Conservation (phyloP, 2,797 vertebrate genomes). For the Sardinella longiceps region DNA sequence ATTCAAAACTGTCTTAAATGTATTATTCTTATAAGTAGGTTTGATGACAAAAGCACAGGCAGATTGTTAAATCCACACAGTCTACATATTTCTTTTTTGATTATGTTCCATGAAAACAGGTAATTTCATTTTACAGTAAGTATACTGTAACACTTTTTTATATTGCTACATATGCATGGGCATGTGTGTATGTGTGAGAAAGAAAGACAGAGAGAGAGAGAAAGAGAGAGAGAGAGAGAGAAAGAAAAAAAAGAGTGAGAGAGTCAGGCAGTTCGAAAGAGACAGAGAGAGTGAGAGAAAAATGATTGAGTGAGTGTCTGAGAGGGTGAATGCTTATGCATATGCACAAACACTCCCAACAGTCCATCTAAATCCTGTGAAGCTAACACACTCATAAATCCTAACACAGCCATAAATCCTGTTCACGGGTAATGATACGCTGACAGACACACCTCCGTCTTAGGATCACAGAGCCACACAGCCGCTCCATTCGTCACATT, state of each 20-base stretch:
- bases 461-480: background rate
- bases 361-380: background rate
- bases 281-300: background rate
- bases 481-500: conserved; percentile 6
- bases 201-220: conserved; percentile 16
- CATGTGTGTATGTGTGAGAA: background rate
- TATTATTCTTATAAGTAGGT: background rate
- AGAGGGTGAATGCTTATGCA: conserved; percentile 16
- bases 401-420: conserved; percentile 5
- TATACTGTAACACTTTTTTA: background rate
- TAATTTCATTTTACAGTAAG: too few species aligned
- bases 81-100: background rate
- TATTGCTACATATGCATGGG: background rate
- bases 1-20: background rate
- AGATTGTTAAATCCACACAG: background rate
- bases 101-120: background rate
- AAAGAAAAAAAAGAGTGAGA: background rate
- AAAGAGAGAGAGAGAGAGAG: conserved; percentile 26
- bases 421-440: background rate
- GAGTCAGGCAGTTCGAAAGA: background rate
- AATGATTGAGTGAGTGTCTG: conserved; percentile 15
- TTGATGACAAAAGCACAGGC: background rate
- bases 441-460: conserved; percentile 14
- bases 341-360: background rate
- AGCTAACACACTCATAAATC: background rate